Conservation (phyloP, 2,113 vertebrate species). For the Corythaixoides concolor region DNA sequence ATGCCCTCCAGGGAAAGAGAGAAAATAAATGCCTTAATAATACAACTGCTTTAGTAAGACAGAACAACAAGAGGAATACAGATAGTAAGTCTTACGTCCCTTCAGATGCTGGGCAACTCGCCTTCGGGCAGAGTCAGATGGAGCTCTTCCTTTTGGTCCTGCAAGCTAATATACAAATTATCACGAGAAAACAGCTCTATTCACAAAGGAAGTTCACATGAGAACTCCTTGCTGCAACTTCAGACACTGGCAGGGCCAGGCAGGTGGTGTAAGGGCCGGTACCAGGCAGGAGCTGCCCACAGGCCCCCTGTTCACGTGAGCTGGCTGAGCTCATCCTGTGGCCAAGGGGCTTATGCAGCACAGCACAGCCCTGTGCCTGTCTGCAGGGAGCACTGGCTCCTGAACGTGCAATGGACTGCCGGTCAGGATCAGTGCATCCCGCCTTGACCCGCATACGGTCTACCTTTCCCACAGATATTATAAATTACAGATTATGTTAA, state of each 20-base stretch:
- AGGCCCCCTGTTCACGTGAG: neutral
- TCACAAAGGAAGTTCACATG: neutral
- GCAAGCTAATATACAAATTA: neutral
- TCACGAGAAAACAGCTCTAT: neutral
- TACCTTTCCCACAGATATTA: neutral
- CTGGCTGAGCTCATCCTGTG: neutral
- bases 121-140: rapidly evolving
- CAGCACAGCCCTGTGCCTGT: neutral
- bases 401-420: rapidly evolving
- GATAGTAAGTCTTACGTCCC: rapidly evolving
- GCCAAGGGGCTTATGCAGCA: too few species aligned
- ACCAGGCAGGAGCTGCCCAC: neutral
- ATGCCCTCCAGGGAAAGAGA: too few species aligned
- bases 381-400: neutral
- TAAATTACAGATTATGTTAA: neutral
- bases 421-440: neutral
- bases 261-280: rapidly evolving
- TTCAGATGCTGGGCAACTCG: neutral
- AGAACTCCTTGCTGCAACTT: neutral
- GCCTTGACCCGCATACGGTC: rapidly evolving
- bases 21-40: neutral
- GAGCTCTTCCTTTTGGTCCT: neutral
- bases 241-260: neutral
- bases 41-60: neutral
- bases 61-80: neutral